Evolutionary conservation across 2,888 invertebrate species (phyloP).

Genomic region (Elegia similella): DNA sequence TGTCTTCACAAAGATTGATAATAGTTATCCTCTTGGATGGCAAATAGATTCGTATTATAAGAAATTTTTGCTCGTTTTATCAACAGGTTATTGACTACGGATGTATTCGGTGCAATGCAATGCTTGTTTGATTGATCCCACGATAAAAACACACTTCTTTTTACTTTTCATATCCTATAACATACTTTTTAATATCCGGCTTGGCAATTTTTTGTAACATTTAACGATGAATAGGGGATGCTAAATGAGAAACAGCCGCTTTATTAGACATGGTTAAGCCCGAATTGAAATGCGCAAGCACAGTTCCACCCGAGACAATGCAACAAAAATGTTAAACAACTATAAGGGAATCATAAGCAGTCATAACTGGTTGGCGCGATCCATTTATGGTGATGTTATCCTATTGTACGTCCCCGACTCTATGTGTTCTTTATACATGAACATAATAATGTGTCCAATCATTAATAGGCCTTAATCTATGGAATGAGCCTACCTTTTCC

Average conservation of each 20-base stretch:
- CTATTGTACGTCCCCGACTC: constrained; percentile 63
- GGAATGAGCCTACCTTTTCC: too few relatives aligned
- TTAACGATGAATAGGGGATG: constrained; percentile 23
- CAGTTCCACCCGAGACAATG: constrained; percentile 69
- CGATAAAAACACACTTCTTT: not conserved
- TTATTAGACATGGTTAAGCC: constrained; percentile 42
- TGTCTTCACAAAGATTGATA: constrained; percentile 60
- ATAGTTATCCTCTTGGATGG: constrained; percentile 29
- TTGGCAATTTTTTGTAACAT: constrained; percentile 17
- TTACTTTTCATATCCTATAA: constrained; percentile 21
- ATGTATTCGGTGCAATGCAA: constrained; percentile 16
- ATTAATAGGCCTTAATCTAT: constrained; percentile 50
- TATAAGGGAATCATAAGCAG: constrained; percentile 67
- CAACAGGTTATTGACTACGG: constrained; percentile 32
- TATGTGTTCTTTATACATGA: constrained; percentile 41
- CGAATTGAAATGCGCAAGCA: constrained; percentile 75
- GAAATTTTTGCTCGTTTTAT: constrained; percentile 29
- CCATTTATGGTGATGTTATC: constrained; percentile 76
- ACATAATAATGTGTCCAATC: constrained; percentile 74
- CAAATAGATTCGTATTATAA: constrained; percentile 29
- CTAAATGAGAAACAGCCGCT: constrained; percentile 26
- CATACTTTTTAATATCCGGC: constrained; percentile 24
- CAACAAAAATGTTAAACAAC: constrained; percentile 69
- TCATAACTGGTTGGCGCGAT: constrained; percentile 73
- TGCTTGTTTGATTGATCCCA: constrained; percentile 6